phyloP scores from a whole-genome alignment of 2,888 invertebrate species.

The Agrypnus murinus region DNA sequence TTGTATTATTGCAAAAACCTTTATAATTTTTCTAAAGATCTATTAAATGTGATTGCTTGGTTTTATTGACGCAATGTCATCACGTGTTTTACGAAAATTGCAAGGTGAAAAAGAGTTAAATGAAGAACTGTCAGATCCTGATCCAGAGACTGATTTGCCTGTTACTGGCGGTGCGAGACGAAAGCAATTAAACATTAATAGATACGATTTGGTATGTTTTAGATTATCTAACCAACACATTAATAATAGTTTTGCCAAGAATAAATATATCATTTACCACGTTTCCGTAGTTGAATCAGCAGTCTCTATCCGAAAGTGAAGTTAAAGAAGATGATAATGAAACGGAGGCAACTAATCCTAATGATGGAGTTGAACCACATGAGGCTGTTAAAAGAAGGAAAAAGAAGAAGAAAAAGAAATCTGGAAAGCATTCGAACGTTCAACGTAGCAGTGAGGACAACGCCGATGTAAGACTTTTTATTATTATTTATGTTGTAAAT shows the following conservation, averaged over 20 bases:
- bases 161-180: constrained; percentile 73
- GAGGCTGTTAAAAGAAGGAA: constrained; percentile 75
- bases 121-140: constrained; percentile 72
- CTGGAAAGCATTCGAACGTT: constrained; percentile 71
- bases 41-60: not conserved
- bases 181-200: constrained; percentile 78
- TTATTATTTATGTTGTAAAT: too few relatives aligned
- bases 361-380: constrained; percentile 71
- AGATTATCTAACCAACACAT: not conserved
- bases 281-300: constrained; percentile 76
- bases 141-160: constrained; percentile 71
- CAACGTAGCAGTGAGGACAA: constrained; percentile 79
- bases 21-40: not conserved
- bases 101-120: constrained; percentile 75
- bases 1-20: not conserved
- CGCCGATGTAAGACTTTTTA: constrained; percentile 73
- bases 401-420: constrained; percentile 80
- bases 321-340: constrained; percentile 81
- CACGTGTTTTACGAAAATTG: constrained; percentile 78
- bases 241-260: not conserved
- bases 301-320: constrained; percentile 80
- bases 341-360: constrained; percentile 75
- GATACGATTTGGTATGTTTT: constrained; percentile 81
- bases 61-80: constrained; percentile 73
- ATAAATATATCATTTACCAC: not conserved